A percentile compares a stretch with the other conserved stretches of the same genome.
Conservation (phyloP, 2,797 vertebrate species). For the Tenualosa thibaudeaui region DNA sequence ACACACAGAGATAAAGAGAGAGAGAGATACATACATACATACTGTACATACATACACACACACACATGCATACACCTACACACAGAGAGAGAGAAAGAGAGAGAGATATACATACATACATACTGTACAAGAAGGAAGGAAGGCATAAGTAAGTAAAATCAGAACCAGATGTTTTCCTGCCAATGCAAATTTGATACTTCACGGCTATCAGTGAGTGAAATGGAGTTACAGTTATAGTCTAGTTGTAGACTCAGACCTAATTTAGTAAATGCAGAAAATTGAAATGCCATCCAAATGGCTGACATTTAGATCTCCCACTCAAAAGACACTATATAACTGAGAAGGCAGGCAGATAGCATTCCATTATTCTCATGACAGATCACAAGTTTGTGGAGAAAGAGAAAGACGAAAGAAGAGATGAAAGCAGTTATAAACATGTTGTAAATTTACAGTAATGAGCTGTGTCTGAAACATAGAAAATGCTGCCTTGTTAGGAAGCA, state of each 20-base stretch:
- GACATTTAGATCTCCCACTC: slow-evolving; percentile 16
- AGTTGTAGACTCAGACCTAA: background rate
- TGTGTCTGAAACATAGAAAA: background rate
- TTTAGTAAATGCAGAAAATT: background rate
- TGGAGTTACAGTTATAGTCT: background rate
- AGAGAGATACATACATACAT: too few relatives aligned
- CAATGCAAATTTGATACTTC: slow-evolving; percentile 1
- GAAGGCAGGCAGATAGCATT: background rate
- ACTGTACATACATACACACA: too few relatives aligned
- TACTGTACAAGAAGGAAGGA: background rate
- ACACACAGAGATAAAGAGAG: too few relatives aligned
- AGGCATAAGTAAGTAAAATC: background rate
- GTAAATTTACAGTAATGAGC: too few relatives aligned
- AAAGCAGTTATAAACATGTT: too few relatives aligned
- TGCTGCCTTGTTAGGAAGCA: too few relatives aligned
- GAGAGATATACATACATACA: too few relatives aligned
- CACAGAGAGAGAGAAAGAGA: too few relatives aligned
- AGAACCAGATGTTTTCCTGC: background rate
- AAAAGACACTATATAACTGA: background rate
- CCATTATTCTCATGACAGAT: slow-evolving; percentile 4
- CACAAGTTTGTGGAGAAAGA: background rate
- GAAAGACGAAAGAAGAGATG: too few relatives aligned
- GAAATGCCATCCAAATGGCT: background rate
- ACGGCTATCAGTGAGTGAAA: background rate
- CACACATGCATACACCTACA: too few relatives aligned